Conservation (phyloP, 2,888 invertebrate genomes). For the Cerastis rubricosa region DNA sequence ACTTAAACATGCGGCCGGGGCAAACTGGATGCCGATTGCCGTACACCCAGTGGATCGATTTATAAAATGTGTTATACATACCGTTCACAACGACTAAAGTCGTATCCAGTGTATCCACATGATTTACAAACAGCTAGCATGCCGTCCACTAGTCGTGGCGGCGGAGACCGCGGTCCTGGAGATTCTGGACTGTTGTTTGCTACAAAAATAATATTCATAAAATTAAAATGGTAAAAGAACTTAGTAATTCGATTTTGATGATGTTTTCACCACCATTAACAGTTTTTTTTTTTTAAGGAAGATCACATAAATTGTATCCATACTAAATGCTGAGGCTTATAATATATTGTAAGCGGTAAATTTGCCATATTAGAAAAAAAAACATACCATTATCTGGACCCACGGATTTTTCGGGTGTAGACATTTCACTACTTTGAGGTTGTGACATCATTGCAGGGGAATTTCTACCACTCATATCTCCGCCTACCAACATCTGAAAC, state of each 20-base stretch:
- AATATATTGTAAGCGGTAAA: slow-evolving; percentile 1
- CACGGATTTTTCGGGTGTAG: slow-evolving; percentile 84
- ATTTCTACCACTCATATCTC: slow-evolving; percentile 85
- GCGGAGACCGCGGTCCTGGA: slow-evolving; percentile 90
- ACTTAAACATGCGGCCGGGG: not conserved
- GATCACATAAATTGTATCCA: not conserved
- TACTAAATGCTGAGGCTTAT: not conserved
- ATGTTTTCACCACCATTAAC: not conserved
- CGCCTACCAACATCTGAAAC: slow-evolving; percentile 86
- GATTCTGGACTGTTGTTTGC: slow-evolving; percentile 85
- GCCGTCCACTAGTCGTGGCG: slow-evolving; percentile 93
- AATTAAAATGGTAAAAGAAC: not conserved
- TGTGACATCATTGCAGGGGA: slow-evolving; percentile 83
- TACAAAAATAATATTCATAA: slow-evolving; percentile 58
- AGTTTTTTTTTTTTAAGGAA: not conserved
- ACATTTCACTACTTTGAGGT: slow-evolving; percentile 85
- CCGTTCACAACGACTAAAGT: slow-evolving; percentile 95
- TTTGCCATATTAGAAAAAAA: not conserved
- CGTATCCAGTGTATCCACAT: slow-evolving; percentile 95
- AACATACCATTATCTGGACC: slow-evolving; percentile 82
- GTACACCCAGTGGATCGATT: not conserved
- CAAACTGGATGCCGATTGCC: not conserved
- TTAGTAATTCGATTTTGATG: not conserved
- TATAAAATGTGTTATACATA: slow-evolving; percentile 60
- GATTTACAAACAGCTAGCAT: slow-evolving; percentile 94